Base-by-base conservation (phyloP, 2,797 vertebrate species). In the Pseudomugil gertrudae region DNA sequence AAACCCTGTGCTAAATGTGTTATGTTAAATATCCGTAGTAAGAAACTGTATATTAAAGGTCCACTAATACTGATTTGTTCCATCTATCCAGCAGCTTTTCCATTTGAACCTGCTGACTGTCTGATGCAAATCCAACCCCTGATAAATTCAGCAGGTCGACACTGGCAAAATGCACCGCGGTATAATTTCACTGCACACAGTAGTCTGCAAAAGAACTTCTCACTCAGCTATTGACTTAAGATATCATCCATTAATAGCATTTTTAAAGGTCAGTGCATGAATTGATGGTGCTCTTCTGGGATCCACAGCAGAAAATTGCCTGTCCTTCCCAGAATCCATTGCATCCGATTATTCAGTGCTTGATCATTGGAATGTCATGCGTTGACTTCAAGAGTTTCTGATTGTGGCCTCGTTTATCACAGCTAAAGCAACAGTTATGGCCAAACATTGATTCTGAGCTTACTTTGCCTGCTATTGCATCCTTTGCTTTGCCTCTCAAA, bases 231-330 rank as follows among this genome's bases (percentile, higher is more conserved):
- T 79, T 76, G 82, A 75, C 69, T 71, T 59, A 78, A 83, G 66
- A 87, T 82, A 82, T 79, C 74, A 79, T 83, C 80, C 84, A 84
- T 86, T 87, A 79, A 79, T 80, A 80, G 64, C 73, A 59, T 80
- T 82, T 88, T 77, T 55, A 91, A 89, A 89, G 90, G 88, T 91
- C 91, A 89, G 61, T 78, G 76, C 74, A 48, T 80, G 69, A 88
- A 89, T 84, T 81, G 75, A 92, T 87, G 84, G 56, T 45, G 55
- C 61, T 66, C 61, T 84, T 81, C 78, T 78, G 63, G 74, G 78
- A 89, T 90, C 84, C 75, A 69, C 58, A 72, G 84, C 38, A 81
- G 76, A 81, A 88, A 90, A 93, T 89, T 91, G 84, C 81, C 79
- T 76, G 63, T 78, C 68, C 80, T 88, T 85, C 74, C 84, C 74